phyloP scores from a whole-genome alignment of 2,113 vertebrate species.

The Callocephalon fimbriatum region DNA sequence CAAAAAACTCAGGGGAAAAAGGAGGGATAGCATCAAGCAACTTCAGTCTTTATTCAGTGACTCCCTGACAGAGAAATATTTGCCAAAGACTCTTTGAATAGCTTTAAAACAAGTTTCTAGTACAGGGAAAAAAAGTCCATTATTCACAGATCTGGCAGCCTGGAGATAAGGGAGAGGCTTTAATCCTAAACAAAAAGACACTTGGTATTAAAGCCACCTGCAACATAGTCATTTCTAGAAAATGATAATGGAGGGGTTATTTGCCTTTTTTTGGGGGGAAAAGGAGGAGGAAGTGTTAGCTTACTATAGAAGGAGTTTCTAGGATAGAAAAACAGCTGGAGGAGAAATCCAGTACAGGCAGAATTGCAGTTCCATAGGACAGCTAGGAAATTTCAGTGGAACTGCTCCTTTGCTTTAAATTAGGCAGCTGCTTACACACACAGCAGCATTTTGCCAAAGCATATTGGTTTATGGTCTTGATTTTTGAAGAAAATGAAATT shows the following conservation, averaged over 20 bases:
- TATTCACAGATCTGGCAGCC: background rate
- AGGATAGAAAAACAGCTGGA: background rate
- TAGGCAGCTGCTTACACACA: background rate
- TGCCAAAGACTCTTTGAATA: background rate
- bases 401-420: background rate
- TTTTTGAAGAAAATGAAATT: background rate
- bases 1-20: background rate
- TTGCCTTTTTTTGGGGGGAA: background rate
- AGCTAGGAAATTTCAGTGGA: background rate
- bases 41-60: background rate
- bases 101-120: background rate
- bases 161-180: background rate
- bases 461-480: background rate
- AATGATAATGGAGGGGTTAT: background rate
- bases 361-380: background rate
- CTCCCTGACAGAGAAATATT: background rate
- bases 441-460: background rate
- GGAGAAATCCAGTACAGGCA: background rate
- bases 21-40: background rate
- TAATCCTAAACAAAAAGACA: background rate
- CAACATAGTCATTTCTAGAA: background rate
- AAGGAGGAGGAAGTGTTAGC: background rate
- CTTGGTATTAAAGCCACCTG: background rate
- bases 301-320: background rate
- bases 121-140: background rate